phyloP scores from a whole-genome alignment of 92 coral and sea anemone genomes.

The Parazoanthus darwini region DNA sequence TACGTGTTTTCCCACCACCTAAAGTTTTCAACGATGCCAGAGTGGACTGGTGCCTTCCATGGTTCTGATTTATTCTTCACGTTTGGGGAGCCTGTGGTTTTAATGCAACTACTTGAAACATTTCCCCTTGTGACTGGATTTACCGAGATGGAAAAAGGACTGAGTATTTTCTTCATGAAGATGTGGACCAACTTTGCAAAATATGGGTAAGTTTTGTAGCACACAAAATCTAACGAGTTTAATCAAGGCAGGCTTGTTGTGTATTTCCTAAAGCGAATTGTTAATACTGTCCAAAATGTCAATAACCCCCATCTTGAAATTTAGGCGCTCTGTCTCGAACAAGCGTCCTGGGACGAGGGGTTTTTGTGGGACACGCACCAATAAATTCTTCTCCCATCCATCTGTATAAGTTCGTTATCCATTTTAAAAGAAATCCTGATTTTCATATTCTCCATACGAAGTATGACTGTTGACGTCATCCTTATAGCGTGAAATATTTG shows the following conservation, averaged over 20 bases:
- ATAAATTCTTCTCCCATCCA: too few relatives aligned
- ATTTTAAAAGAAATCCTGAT: too few relatives aligned
- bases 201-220: slow-evolving; percentile 42
- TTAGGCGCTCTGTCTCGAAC: too few relatives aligned
- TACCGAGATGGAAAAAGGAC: slow-evolving; percentile 50
- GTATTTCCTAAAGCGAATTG: not conserved
- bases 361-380: too few relatives aligned
- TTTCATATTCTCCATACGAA: too few relatives aligned
- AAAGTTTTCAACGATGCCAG: slow-evolving; percentile 30
- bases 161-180: slow-evolving; percentile 44
- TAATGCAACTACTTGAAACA: not conserved
- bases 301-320: too few relatives aligned
- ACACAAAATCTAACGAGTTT: too few relatives aligned
- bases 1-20: slow-evolving; percentile 48
- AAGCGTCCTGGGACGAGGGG: too few relatives aligned
- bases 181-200: slow-evolving; percentile 64
- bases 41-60: slow-evolving; percentile 33
- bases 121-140: not conserved
- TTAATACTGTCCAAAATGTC: too few relatives aligned
- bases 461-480: too few relatives aligned
- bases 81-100: slow-evolving; percentile 44
- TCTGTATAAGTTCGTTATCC: too few relatives aligned
- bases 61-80: slow-evolving; percentile 22
- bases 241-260: not conserved
- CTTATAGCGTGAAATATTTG: too few relatives aligned